These are phyloP conservation scores for Cosmopolites sordidus DNA, from an alignment of 2,888 invertebrate species.

Conservation along the genomic window DNA sequence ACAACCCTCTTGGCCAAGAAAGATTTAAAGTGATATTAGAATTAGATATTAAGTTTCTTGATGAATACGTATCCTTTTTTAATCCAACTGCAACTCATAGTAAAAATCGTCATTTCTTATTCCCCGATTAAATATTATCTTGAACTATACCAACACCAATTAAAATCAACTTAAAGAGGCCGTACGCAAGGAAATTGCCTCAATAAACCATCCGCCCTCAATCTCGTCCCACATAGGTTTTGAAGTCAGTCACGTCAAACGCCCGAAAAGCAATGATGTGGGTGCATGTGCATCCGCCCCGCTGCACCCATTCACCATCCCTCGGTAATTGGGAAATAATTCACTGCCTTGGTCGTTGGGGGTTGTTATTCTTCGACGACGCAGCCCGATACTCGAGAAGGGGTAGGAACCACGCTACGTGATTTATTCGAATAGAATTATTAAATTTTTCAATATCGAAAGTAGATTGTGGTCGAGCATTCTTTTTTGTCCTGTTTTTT, in stretches of 20 bases:
- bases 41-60: too few relatives aligned
- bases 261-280: slow-evolving; percentile 36
- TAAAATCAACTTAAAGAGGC: background rate
- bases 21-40: too few relatives aligned
- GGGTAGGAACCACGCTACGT: slow-evolving; percentile 30
- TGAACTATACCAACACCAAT: too few relatives aligned
- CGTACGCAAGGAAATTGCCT: background rate
- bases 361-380: slow-evolving; percentile 23
- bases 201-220: background rate
- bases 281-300: slow-evolving; percentile 45
- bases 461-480: slow-evolving; percentile 21
- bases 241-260: slow-evolving; percentile 20
- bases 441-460: slow-evolving; percentile 13
- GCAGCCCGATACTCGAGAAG: slow-evolving; percentile 5
- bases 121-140: too few relatives aligned
- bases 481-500: too few relatives aligned
- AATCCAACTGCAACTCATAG: too few relatives aligned
- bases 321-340: slow-evolving; percentile 27
- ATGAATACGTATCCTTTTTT: too few relatives aligned
- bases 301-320: slow-evolving; percentile 38
- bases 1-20: too few relatives aligned
- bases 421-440: slow-evolving; percentile 27
- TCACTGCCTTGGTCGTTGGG: slow-evolving; percentile 24
- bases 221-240: background rate
- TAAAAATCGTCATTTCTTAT: too few relatives aligned